Base-by-base conservation (phyloP, 2,888 invertebrate species). In the Biston stratarius region DNA sequence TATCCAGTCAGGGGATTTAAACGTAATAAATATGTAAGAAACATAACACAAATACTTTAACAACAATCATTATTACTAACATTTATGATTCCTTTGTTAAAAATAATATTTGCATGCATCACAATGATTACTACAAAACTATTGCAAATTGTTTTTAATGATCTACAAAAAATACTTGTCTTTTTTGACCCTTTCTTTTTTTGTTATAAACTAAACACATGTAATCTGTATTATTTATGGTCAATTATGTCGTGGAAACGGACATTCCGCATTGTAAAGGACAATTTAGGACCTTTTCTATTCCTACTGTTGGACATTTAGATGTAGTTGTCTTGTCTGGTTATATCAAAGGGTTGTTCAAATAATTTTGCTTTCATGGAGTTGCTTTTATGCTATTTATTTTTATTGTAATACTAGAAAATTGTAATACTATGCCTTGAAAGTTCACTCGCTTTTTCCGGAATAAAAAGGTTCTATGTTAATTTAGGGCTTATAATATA, bases 211-310 rank as follows among this genome's bases (percentile, higher is more conserved):
- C 85, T 83, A 83, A 87, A 92, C 91, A 91, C 86, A 83, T 91
- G 90, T 92, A 87, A 88, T 89, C 81, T 83, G 51, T 81, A 80
- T 91, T 92, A 92, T 93, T 92, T 92, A 92, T 92, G 92, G 91
- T 90, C 91, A 93, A 92, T 93, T 93, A 93, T 90, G 89, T 89
- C 86, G 82, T 79, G 80, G 76, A 79, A 86, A 89, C 77, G 86
- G 85, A 84, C 84, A 72, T 82, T 75, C 77, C 79, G 79, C 82
- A 85, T 87, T 85, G 85, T 86, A 79, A 79, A 74, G 81, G 85
- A 80, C 77, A 85, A 88, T 89, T 73, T 86, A 88, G 80, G 72
- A 74, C 65, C 74, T 76, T 82, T 78, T 81, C 74, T 78, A 77
- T 85, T 84, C 81, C 40, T 84, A 83, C 79, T 77, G 74, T 68